Conservation (phyloP, 2,888 invertebrate genomes). For the Eucera pruinosa region DNA sequence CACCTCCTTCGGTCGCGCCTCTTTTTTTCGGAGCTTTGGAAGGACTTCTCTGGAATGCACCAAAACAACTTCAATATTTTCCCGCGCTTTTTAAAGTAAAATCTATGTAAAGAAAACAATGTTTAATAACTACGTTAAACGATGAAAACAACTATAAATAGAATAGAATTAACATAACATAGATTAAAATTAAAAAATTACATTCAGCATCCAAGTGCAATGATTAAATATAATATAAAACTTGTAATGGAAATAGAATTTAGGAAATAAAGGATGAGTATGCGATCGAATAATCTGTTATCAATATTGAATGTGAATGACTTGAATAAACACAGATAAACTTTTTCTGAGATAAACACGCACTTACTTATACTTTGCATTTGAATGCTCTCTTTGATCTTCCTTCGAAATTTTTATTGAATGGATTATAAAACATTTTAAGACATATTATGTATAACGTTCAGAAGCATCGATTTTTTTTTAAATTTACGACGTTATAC, state of each 20-base stretch:
- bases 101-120: not conserved
- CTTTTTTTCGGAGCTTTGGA: conserved; percentile 40
- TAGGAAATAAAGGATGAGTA: not conserved
- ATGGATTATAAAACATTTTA: not conserved
- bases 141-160: not conserved
- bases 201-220: not conserved
- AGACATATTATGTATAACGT: not conserved
- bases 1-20: conserved; percentile 48
- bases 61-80: conserved; percentile 4
- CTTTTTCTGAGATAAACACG: conserved; percentile 13
- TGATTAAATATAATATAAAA: not conserved
- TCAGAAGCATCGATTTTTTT: not conserved
- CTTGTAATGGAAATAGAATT: not conserved
- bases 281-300: conserved; percentile 1
- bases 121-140: too few relatives aligned
- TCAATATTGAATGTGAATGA: not conserved
- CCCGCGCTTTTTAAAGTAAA: conserved; percentile 32
- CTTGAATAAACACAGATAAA: conserved; percentile 23
- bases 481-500: too few relatives aligned
- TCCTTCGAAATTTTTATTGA: not conserved
- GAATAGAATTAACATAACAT: not conserved
- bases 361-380: not conserved
- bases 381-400: not conserved
- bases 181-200: not conserved
- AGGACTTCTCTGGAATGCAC: not conserved